Conservation (phyloP, 2,888 invertebrate genomes). For the Drosophila kanekoi region DNA sequence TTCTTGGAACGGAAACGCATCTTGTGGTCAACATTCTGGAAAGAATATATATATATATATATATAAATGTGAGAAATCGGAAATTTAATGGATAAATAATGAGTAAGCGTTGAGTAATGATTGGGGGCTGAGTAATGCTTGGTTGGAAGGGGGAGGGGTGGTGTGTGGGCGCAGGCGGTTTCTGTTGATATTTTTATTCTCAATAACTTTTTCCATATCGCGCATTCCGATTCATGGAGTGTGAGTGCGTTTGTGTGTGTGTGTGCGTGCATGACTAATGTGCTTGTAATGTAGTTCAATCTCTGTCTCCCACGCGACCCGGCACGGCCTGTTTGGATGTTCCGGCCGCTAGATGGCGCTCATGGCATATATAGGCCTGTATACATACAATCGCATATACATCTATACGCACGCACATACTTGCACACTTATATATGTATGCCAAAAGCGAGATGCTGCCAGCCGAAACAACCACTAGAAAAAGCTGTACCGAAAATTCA, state of each 20-base stretch:
- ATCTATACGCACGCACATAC: slow-evolving; percentile 10
- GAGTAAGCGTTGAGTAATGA: slow-evolving; percentile 29
- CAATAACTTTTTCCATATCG: slow-evolving; percentile 36
- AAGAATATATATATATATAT: background rate
- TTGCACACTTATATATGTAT: slow-evolving; percentile 55
- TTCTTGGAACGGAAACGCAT: slow-evolving; percentile 97
- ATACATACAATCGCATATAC: slow-evolving; percentile 10
- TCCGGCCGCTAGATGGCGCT: slow-evolving; percentile 69
- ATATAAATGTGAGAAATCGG: background rate
- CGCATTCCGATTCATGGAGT: slow-evolving; percentile 48
- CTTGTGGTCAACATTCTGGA: slow-evolving; percentile 97
- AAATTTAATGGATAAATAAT: slow-evolving; percentile 9
- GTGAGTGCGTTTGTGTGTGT: slow-evolving; percentile 5
- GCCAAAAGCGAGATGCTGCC: slow-evolving; percentile 53
- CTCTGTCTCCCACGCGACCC: slow-evolving; percentile 56
- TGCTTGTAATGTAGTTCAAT: slow-evolving; percentile 71
- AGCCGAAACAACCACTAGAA: slow-evolving; percentile 65
- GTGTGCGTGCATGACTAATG: slow-evolving; percentile 58
- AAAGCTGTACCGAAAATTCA: slow-evolving; percentile 71
- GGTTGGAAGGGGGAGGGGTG: slow-evolving; percentile 12
- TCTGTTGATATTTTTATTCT: slow-evolving; percentile 25
- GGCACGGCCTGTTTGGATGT: slow-evolving; percentile 17
- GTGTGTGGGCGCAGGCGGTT: background rate
- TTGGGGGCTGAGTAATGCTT: slow-evolving; percentile 49
- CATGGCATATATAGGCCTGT: slow-evolving; percentile 74